Conservation (phyloP, 1,140 invertebrate genomes). For the Camponotus floridanus region DNA sequence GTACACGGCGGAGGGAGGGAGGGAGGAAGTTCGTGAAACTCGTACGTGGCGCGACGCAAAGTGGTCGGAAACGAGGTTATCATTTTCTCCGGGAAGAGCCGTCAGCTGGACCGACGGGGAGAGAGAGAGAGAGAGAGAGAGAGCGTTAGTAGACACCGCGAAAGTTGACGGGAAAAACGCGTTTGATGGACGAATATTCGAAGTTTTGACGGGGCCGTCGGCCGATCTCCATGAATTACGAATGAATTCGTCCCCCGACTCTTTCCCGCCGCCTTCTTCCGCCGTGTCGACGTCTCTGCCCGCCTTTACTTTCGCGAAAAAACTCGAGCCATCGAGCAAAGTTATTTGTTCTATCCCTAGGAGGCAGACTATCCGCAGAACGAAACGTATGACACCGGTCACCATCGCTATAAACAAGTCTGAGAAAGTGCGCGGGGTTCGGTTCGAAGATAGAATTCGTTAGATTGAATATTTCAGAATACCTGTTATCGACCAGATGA, state of each 20-base stretch:
- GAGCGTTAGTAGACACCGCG: conserved; percentile 66
- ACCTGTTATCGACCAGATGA: neutral
- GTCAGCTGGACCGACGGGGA: conserved; percentile 71
- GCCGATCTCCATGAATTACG: conserved; percentile 75
- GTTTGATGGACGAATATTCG: conserved; percentile 77
- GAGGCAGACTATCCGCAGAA: conserved; percentile 57
- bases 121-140: conserved; percentile 52
- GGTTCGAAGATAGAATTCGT: neutral
- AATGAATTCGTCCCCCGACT: conserved; percentile 67
- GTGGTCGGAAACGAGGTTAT: conserved; percentile 77
- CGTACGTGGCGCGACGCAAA: conserved; percentile 70
- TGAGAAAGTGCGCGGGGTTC: conserved; percentile 2
- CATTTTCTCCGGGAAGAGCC: conserved; percentile 73
- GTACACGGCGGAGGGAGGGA: conserved; percentile 23
- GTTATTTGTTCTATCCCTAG: conserved; percentile 72
- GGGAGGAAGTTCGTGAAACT: conserved; percentile 63
- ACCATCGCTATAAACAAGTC: conserved; percentile 69
- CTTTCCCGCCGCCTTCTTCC: neutral
- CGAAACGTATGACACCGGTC: conserved; percentile 54
- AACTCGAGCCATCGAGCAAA: conserved; percentile 67
- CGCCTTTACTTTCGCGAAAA: conserved; percentile 6
- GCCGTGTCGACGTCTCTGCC: conserved; percentile 36
- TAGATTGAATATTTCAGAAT: conserved; percentile 35
- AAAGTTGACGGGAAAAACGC: conserved; percentile 76
- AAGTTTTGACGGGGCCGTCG: conserved; percentile 74